Base-by-base conservation (phyloP, 2,113 vertebrate species). In the Orientallactaga bullata region DNA sequence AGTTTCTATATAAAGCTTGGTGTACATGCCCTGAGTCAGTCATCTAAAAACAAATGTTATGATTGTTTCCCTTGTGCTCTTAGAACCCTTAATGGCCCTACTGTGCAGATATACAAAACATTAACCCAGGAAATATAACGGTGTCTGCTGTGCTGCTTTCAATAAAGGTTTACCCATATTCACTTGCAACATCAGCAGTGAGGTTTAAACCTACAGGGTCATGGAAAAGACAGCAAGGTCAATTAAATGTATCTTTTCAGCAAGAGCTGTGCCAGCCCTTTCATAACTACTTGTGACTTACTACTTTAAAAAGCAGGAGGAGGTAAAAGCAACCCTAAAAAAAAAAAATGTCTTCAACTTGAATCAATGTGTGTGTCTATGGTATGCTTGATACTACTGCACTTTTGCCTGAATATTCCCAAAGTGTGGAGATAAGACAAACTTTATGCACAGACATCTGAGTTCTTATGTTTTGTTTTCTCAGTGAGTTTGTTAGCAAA, bases 21-120 rank as follows among this genome's bases (percentile, higher is more conserved):
- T 72, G 97, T 98, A 96, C 94, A 81, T 95, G 69, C 95, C 88
- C 95, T 97, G 97, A 91, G 37, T 97, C 95, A 97, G 94, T 96
- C 95, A 97, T 88, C 94, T 97, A 68, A 95, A 97, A 97, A 97
- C 97, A 97, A 97, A 97, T 97, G 96, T 97, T 78, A 96, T 93
- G 96, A 97, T 86, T 92, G 93, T 95, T 97, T 95, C 96, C 89
- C 58, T 63, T 89, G 91, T 93, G 90, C 94, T 96, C 80, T 95
- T 97, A 85, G 97, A 97, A 95, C 93, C 13, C 93, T 72, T 97
- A 97, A 97, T 97, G 92, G 95, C 96, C 90, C 96, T 96, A 96
- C 96, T 97, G 95, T 96, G 92, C 94, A 97, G 95, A 5, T 95
- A 94, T 18, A 2, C 94, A 92, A 93, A 84, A 61, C 93, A 89